Evolutionary conservation across 1,140 invertebrate genomes (phyloP), one percentile per base, ranked within the genome.

Genomic region (Asobara japonica): DNA sequence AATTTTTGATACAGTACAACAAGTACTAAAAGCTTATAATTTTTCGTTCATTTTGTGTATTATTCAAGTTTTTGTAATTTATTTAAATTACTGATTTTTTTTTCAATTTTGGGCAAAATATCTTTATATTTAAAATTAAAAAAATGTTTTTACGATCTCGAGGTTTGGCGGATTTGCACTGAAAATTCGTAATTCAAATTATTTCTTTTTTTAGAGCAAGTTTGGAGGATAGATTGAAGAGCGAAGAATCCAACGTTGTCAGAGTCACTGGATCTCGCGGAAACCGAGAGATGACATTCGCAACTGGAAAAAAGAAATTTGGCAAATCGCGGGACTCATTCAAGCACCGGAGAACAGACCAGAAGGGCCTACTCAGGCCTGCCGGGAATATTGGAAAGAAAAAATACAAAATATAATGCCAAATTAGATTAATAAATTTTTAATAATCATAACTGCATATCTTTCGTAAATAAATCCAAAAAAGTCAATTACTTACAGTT

Each of bases 271-370:
- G 90, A 30, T 89, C 90, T 2, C 89, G 92, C 11, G 91, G 91
- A 25, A 94, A 93, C 80, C 90, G 91, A 71, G 93, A 95, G 87
- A 94, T 96, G 91, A 93, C 92, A 16, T 96, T 95, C 74, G 89
- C 86, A 6, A 87, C 90, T 18, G 90, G 90, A 77, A 91, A 90
- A 56, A 72, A 64, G 60, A 72, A 68, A 64, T 60, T 67, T 18
- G 25, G 29, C 3, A 72, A 61, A 64, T 30, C 33, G 11, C 41
- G 84, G 67, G 78, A 86, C 62, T 80, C 83, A 70, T 83, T 85
- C 38, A 90, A 90, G 75, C 89, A 90, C 79, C 93, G 95, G 80
- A 89, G 91, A 75, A 89, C 92, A 78, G 94, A 95, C 78, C 88
- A 94, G 13, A 92, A 91, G 77, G 89, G 92, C 80, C 81, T 94